phyloP scores from a whole-genome alignment of 2,797 vertebrate species.

The Urocyon cinereoargenteus region DNA sequence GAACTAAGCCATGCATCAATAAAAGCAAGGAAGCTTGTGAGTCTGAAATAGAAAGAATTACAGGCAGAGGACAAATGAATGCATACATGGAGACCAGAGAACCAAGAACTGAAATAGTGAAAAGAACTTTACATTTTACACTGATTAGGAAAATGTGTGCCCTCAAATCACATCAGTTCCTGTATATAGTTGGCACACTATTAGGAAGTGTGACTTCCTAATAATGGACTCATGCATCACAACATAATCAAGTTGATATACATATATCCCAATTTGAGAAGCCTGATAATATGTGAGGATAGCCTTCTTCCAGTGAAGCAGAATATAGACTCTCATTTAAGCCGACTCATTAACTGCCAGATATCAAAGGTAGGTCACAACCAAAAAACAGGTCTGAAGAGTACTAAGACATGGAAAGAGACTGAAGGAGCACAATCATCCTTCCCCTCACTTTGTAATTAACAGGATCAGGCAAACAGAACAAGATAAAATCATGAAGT shows the following conservation, averaged over 20 bases:
- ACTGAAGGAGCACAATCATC: background rate
- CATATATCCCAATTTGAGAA: background rate
- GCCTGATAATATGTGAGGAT: background rate
- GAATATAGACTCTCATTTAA: background rate
- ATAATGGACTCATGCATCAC: background rate
- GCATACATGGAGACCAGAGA: background rate
- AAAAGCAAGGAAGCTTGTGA: background rate
- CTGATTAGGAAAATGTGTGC: constrained; percentile 7
- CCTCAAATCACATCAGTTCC: background rate
- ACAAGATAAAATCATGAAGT: background rate
- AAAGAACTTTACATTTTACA: background rate
- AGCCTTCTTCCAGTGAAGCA: background rate
- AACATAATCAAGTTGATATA: background rate
- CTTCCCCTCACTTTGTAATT: background rate
- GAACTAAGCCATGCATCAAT: constrained; percentile 6
- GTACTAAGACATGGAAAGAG: background rate
- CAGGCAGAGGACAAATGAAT: background rate
- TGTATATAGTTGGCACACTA: background rate
- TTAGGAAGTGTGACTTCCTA: background rate
- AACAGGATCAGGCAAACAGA: constrained; percentile 20
- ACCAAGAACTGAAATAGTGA: background rate
- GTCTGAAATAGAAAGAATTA: background rate
- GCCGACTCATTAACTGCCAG: background rate
- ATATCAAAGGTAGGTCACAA: background rate
- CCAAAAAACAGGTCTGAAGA: background rate